Conservation (phyloP, 2,113 vertebrate genomes). For the Felis catus region F.catus_Fca126_mat1.0 CM031428.1:67822501-67823000, state of each 20-base stretch:
- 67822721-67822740: neutral
- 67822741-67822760: neutral
- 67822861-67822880: neutral
- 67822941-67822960: neutral
- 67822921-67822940: neutral
- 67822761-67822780: neutral
- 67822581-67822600: neutral
- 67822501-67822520: conserved; percentile 98
- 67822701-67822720: neutral
- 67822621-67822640: neutral
- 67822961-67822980: neutral
- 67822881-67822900: neutral
- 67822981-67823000: neutral
- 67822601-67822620: neutral
- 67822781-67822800: neutral
- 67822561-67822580: neutral
- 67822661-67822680: neutral
- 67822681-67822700: neutral
- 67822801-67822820: neutral
- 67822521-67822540: conserved; percentile 82
- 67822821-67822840: neutral
- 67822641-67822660: neutral
- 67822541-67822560: neutral
- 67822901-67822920: neutral
- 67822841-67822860: neutral